Conservation (phyloP, 2,888 invertebrate genomes). For the Linnaemya tessellans region DNA sequence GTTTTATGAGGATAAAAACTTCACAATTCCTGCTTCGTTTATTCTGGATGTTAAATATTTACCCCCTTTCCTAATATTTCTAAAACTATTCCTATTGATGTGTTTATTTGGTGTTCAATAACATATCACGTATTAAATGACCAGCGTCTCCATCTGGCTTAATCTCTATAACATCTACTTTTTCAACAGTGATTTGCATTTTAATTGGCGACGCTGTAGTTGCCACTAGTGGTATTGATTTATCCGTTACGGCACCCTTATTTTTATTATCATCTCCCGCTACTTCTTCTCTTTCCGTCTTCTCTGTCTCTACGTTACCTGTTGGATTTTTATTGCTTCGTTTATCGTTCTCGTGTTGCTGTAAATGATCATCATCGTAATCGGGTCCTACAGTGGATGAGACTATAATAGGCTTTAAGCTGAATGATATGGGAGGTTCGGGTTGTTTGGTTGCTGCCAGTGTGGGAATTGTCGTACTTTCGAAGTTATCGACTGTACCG, state of each 20-base stretch:
- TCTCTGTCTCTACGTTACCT: slow-evolving; percentile 52
- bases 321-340: slow-evolving; percentile 49
- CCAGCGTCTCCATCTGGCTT: slow-evolving; percentile 82
- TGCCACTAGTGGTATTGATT: slow-evolving; percentile 50
- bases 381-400: slow-evolving; percentile 78
- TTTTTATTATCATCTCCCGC: slow-evolving; percentile 38
- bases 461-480: slow-evolving; percentile 67
- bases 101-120: slow-evolving; percentile 52
- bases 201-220: slow-evolving; percentile 11
- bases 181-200: slow-evolving; percentile 80
- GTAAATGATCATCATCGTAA: slow-evolving; percentile 62
- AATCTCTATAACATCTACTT: slow-evolving; percentile 83
- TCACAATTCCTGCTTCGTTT: background rate
- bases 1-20: background rate
- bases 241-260: slow-evolving; percentile 40
- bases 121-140: slow-evolving; percentile 80
- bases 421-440: slow-evolving; percentile 74
- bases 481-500: slow-evolving; percentile 77
- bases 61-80: slow-evolving; percentile 17
- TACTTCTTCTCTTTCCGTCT: slow-evolving; percentile 72
- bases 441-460: slow-evolving; percentile 37
- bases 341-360: slow-evolving; percentile 42
- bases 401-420: slow-evolving; percentile 80
- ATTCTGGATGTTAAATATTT: too few relatives aligned
- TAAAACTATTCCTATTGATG: slow-evolving; percentile 29